Percentiles rank a stretch among this genome's conserved stretches.
These are phyloP conservation scores for Corticium candelabrum DNA, from an alignment of 37 sponge, comb jelly and placozoan genomes.

Conservation along the genomic window DNA sequence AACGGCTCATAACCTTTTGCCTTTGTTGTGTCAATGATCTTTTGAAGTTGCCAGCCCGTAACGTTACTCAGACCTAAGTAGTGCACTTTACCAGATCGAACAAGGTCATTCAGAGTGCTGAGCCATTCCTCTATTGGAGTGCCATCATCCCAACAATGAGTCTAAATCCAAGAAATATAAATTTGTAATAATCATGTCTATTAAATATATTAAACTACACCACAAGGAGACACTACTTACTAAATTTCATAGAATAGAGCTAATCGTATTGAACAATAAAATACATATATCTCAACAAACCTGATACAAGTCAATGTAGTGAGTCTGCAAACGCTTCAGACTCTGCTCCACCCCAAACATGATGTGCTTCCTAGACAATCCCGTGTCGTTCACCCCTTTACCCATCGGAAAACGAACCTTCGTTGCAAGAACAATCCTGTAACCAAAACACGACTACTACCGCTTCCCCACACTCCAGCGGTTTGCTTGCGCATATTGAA, in stretches of 20 bases:
- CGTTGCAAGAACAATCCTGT: slow-evolving; percentile 18
- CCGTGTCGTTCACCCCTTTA: slow-evolving; percentile 55
- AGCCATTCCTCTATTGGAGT: slow-evolving; percentile 81
- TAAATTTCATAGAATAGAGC: too few relatives aligned
- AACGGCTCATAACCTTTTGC: slow-evolving; percentile 33
- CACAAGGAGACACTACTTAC: too few relatives aligned
- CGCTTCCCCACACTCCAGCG: too few relatives aligned
- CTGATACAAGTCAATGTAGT: slow-evolving; percentile 77
- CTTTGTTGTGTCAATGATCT: slow-evolving; percentile 44
- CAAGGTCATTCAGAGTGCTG: slow-evolving; percentile 67
- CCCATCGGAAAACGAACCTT: slow-evolving; percentile 23
- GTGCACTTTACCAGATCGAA: slow-evolving; percentile 59
- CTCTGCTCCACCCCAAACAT: slow-evolving; percentile 64
- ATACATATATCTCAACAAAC: too few relatives aligned
- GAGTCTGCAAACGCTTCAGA: slow-evolving; percentile 48
- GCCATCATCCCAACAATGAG: slow-evolving; percentile 84
- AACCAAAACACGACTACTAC: too few relatives aligned
- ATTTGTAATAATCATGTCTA: too few relatives aligned
- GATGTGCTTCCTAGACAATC: slow-evolving; percentile 76
- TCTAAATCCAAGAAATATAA: slow-evolving; percentile 33
- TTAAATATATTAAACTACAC: too few relatives aligned
- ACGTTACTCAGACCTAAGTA: slow-evolving; percentile 89
- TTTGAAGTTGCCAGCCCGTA: slow-evolving; percentile 89
- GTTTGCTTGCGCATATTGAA: too few relatives aligned
- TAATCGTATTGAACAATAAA: too few relatives aligned